Base-by-base conservation (phyloP, 2,797 vertebrate species). In the Tamandua tetradactyla region DNA sequence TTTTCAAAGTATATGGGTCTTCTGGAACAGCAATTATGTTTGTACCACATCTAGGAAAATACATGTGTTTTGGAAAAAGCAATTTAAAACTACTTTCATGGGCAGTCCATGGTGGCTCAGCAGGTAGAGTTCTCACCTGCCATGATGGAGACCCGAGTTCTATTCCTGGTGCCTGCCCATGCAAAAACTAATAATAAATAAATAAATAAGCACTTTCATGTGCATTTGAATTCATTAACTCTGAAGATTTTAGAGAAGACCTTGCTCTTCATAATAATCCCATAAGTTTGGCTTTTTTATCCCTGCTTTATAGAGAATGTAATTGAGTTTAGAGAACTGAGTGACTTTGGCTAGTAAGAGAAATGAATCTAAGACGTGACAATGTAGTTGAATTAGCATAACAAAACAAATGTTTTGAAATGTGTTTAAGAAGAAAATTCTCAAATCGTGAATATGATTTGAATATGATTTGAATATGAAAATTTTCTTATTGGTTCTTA, bases 301-400 rank as follows among this genome's bases (percentile, higher is more conserved):
- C n/a, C 59, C 25, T 74, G 27, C 35, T 80, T 88, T 81, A 37
- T 40, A 81, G 59, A 75, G 35, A n/a, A 25, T 69, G 4, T n/a
- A 32, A 76, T 49, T 80, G n/a, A 85, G 27, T 81, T 80, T 68
- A 81, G 59, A 81, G 82, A 89, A 86, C 44, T 69, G 66, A 68
- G n/a, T 37, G 35, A 68, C 40, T 85, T 80, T 3, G 79, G 30
- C 68, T 89, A 35, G 40, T 74, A 86, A 68, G 13, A 40, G 37
- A 79, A 85, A 59, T 57, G 30, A 37, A 44, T 82, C 17, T 37
- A 32, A 95, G 47, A 66, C 10, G 74, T 69, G 32, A 42, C 42
- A 75, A 13, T 0, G 12, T 61, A 52, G 30, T 86, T 81, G 49
- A 89, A 75, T 86, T 80, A 85, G 75, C n/a, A 4, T 86, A 85